Base-by-base conservation (phyloP, 1,140 invertebrate genomes). In the Parasteatoda tepidariorum region DNA sequence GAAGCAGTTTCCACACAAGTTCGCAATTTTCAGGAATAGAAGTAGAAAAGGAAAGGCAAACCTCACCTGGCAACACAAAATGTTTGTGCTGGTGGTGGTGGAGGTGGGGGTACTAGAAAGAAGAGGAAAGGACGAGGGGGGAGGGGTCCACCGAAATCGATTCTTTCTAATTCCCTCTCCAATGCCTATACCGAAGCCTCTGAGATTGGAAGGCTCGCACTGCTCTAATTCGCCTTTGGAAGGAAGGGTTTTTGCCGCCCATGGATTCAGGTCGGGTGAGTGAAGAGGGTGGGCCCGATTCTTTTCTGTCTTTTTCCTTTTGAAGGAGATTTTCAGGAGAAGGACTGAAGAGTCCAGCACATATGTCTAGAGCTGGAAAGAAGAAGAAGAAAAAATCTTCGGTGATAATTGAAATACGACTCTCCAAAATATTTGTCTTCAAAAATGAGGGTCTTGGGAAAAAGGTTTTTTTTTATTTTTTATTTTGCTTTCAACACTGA, bases 371-470 rank as follows among this genome's bases (percentile, higher is more conserved):
- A 1, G 9, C 18, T 48, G 38, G 38, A 9, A 48, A 48, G 38
- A 59, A n/a, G n/a, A 22, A 59, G 2, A 59, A 3, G 1, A 59
- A 48, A 48, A 57, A 22, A 22, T 66, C 55, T 34, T 78, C 41
- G 26, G 75, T 67, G 75, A 78, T 78, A 78, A 78, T 78, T 78
- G 75, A 78, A 78, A 78, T 78, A 78, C 75, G 41, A 64, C 75
- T 38, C 75, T 78, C 48, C 7, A 78, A 78, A 78, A 78, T 78
- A 78, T 78, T 78, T 78, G 75, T 78, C 75, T 78, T 78, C 75
- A 78, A 78, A 78, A 78, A 78, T 78, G 75, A 78, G 71, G 30
- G 75, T 54, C 34, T 13, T 9, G n/a, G n/a, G 64, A 38, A 30
- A 18, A 48, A 48, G 15, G 28, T 55, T 30, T 57, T 71, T n/a